phyloP scores from a whole-genome alignment of 2,113 vertebrate genomes.

The Larimichthys crocea region DNA sequence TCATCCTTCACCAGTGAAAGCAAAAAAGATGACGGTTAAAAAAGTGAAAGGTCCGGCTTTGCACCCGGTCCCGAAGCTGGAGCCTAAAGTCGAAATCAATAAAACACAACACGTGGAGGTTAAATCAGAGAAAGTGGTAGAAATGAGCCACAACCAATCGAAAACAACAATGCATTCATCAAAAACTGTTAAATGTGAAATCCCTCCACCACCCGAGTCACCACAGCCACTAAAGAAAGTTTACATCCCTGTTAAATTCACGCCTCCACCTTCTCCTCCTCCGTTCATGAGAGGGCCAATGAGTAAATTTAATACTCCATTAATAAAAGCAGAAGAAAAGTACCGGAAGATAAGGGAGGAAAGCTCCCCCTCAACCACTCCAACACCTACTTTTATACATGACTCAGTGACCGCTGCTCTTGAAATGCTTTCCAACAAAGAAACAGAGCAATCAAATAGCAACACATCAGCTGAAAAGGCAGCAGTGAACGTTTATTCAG shows the following conservation, averaged over 20 bases:
- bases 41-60: conserved; percentile 74
- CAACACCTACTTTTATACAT: conserved; percentile 69
- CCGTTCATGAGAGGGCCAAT: conserved; percentile 80
- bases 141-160: conserved; percentile 61
- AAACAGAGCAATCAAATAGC: conserved; percentile 61
- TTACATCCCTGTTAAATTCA: conserved; percentile 82
- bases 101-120: conserved; percentile 56
- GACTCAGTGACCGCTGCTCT: conserved; percentile 74
- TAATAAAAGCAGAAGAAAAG: conserved; percentile 93
- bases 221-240: conserved; percentile 74
- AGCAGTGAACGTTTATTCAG: conserved; percentile 54
- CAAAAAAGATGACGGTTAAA: conserved; percentile 80
- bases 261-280: conserved; percentile 82
- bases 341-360: conserved; percentile 85
- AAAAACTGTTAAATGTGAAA: conserved; percentile 57
- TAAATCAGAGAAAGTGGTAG: conserved; percentile 48
- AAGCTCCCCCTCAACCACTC: conserved; percentile 75
- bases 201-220: conserved; percentile 70
- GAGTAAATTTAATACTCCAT: conserved; percentile 90
- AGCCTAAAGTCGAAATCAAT: conserved; percentile 73
- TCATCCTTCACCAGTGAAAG: conserved; percentile 70
- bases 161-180: conserved; percentile 48
- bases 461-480: conserved; percentile 61
- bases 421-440: conserved; percentile 73
- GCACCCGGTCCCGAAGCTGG: conserved; percentile 83